These are phyloP conservation scores for Ammodytes dubius DNA, from an alignment of 2,113 vertebrate genomes.

Conservation along the genomic window DNA sequence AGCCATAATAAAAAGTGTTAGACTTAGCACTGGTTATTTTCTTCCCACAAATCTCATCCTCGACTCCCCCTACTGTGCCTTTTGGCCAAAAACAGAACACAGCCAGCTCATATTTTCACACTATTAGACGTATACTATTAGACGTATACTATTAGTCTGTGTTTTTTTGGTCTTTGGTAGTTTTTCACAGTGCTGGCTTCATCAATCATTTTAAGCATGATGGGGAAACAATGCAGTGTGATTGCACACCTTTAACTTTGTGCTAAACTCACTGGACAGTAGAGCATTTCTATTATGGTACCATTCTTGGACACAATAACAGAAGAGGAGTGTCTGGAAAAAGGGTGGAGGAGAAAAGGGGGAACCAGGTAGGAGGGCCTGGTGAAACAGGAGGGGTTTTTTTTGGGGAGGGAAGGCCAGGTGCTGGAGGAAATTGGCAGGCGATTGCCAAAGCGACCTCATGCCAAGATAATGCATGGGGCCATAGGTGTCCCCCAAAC, in stretches of 20 bases:
- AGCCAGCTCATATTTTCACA: constrained; percentile 62
- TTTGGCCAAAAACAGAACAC: constrained; percentile 64
- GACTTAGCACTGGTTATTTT: constrained; percentile 77
- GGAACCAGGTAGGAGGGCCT: constrained; percentile 90
- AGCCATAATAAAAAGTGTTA: constrained; percentile 76
- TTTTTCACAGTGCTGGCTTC: not conserved
- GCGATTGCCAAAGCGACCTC: constrained; percentile 91
- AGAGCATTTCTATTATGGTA: constrained; percentile 31
- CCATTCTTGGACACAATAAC: constrained; percentile 59
- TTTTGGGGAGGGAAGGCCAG: constrained; percentile 79
- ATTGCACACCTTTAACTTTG: constrained; percentile 56
- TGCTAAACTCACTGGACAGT: constrained; percentile 19
- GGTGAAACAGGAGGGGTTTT: constrained; percentile 84
- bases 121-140: constrained; percentile 54
- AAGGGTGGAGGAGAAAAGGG: constrained; percentile 78
- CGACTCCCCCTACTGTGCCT: constrained; percentile 64
- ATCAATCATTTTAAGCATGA: constrained; percentile 24
- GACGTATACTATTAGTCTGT: constrained; percentile 49
- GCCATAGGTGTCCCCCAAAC: constrained; percentile 93
- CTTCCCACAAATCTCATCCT: constrained; percentile 64
- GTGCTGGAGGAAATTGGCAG: constrained; percentile 91
- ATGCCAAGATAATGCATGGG: constrained; percentile 94
- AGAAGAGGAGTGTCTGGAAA: constrained; percentile 31
- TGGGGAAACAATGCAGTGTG: constrained; percentile 40
- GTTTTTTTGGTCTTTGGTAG: constrained; percentile 28